Base-by-base conservation (phyloP, 2,113 vertebrate genomes). In the Rhinoderma darwinii region DNA sequence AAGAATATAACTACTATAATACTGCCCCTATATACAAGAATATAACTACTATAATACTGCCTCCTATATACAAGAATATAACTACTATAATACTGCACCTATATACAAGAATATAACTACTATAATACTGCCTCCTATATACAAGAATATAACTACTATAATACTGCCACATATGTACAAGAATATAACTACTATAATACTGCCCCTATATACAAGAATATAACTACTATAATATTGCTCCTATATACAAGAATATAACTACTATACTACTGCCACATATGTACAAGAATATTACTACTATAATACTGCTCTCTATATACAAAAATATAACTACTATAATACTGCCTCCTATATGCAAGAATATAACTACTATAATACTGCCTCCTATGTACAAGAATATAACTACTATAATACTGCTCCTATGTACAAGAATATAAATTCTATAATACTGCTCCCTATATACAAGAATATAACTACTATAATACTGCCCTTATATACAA, bases 391-490 rank as follows among this genome's bases (percentile, higher is more conserved):
- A 66, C 61, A 66, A 66, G 61, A 66, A 66, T 66, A 66, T 66
- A 66, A 30, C 61, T 66, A 66, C 61, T 66, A 66, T 66, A 66
- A 66, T 66, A 66, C 27, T 66, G 61, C 61, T 17, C 61, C 61
- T 66, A 66, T 66, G n/a, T 66, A 66, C 61, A 66, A 66, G 61
- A 66, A 66, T 66, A 66, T 66, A 66, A 66, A n/a, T 66, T 32
- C 61, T 66, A 66, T 66, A 66, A 66, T 66, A 66, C 61, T 66
- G 27, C 61, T 17, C 17, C 61, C 61, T 66, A 66, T 66, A 51
- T 51, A 51, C 50, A 51, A 20, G 50, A 51, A 51, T 51, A 51
- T 51, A 51, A 51, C 50, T 20, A 51, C 50, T 51, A 51, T 51
- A 51, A 51, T 51, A 51, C 50, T 51, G 50, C 50, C 17, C 61